A percentile compares a stretch with the other conserved stretches of the same genome.
Evolutionary conservation across 2,888 invertebrate species (phyloP).

Genomic region (Macrosoma leucophasiata): DNA sequence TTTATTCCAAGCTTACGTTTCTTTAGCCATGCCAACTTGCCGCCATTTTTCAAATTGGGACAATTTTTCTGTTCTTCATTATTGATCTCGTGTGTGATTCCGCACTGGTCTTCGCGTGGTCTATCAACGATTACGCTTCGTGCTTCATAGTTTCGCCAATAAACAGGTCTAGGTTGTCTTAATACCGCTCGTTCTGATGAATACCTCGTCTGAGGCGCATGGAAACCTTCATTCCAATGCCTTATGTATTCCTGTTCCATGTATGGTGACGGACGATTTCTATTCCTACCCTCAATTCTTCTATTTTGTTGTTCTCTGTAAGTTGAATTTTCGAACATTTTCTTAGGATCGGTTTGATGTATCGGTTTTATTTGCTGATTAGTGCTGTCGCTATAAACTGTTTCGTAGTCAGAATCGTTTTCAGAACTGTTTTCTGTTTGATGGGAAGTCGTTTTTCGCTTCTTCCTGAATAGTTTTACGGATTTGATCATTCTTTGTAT

Average conservation of each 20-base stretch:
- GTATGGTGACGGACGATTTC: too few relatives aligned
- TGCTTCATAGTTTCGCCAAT: conserved; percentile 38
- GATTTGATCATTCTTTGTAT: conserved; percentile 47
- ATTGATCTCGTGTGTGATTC: too few relatives aligned
- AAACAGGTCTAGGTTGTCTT: conserved; percentile 18
- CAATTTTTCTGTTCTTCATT: too few relatives aligned
- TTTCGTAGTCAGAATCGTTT: conserved; percentile 44
- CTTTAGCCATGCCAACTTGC: conserved; percentile 44
- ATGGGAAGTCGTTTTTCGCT: conserved; percentile 14
- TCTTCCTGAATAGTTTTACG: conserved; percentile 38
- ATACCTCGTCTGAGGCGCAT: conserved; percentile 26
- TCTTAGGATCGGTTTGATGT: too few relatives aligned
- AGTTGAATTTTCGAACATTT: neutral
- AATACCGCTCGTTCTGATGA: conserved; percentile 30
- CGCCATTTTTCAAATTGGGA: too few relatives aligned
- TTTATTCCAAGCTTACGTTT: conserved; percentile 38
- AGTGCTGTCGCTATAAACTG: conserved; percentile 42
- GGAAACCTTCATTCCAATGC: conserved; percentile 48
- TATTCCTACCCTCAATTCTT: conserved; percentile 16
- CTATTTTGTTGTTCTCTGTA: conserved; percentile 4
- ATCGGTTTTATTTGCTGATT: conserved; percentile 11
- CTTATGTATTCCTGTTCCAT: conserved; percentile 53
- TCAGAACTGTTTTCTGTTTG: conserved; percentile 28
- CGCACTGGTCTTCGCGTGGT: too few relatives aligned
- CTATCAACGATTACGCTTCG: conserved; percentile 31